A percentile compares a stretch with the other conserved stretches of the same genome.
Evolutionary conservation across 2,888 invertebrate species (phyloP).

Genomic region (Drosophila niveifrons): DNA sequence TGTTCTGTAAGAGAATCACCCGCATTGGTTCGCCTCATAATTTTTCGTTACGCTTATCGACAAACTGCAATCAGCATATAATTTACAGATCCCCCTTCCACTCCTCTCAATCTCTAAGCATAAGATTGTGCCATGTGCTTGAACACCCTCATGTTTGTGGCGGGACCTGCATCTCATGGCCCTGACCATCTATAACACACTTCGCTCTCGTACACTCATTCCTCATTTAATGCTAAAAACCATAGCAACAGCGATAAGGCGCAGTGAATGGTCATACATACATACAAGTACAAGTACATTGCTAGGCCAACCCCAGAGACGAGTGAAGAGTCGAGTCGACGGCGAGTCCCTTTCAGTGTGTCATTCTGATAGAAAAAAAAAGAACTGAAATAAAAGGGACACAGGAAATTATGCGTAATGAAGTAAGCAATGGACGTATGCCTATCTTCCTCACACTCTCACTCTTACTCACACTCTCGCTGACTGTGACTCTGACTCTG

Average conservation of each 20-base stretch:
- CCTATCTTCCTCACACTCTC: slow-evolving; percentile 2
- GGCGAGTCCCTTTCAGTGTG: slow-evolving; percentile 29
- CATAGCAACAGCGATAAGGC: slow-evolving; percentile 65
- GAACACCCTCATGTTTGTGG: slow-evolving; percentile 19
- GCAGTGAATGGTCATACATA: slow-evolving; percentile 24
- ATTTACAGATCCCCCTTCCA: slow-evolving; percentile 53
- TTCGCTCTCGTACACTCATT: slow-evolving; percentile 43
- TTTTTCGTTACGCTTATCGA: slow-evolving; percentile 73
- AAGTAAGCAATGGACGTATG: slow-evolving; percentile 66
- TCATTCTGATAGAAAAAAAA: slow-evolving; percentile 52
- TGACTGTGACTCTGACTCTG: neutral
- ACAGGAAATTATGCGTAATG: slow-evolving; percentile 79
- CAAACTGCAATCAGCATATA: slow-evolving; percentile 76
- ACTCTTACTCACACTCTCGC: neutral
- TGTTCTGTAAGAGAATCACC: slow-evolving; percentile 50
- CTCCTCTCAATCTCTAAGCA: neutral
- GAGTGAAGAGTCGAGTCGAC: neutral
- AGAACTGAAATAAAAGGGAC: slow-evolving; percentile 56
- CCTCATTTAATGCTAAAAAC: slow-evolving; percentile 58
- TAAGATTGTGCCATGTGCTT: slow-evolving; percentile 15
- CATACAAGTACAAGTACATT: slow-evolving; percentile 19
- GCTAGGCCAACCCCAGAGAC: slow-evolving; percentile 32
- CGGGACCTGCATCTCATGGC: slow-evolving; percentile 30
- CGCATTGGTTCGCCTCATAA: slow-evolving; percentile 75
- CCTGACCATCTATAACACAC: slow-evolving; percentile 26